Evolutionary conservation across 2,888 invertebrate genomes (phyloP).

Genomic region (Pandemis heparana): DNA sequence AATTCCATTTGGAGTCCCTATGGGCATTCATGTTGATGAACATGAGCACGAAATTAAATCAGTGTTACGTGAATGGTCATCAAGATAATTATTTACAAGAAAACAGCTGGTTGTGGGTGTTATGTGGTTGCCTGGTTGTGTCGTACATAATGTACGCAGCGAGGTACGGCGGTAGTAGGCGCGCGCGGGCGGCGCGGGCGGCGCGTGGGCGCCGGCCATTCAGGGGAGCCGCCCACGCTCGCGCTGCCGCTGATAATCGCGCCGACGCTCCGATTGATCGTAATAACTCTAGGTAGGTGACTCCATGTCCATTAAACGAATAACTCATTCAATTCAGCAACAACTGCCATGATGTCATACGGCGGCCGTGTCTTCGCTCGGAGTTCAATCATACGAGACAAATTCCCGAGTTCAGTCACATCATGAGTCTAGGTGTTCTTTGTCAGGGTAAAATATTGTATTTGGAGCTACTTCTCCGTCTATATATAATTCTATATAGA

Average conservation of each 20-base stretch:
- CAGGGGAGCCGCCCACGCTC: conserved; percentile 72
- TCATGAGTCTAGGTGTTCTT: conserved; percentile 12
- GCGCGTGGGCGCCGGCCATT: conserved; percentile 68
- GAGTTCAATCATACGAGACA: neutral
- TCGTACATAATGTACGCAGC: conserved; percentile 49
- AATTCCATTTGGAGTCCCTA: conserved; percentile 25
- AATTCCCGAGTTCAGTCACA: neutral
- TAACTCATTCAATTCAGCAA: conserved; percentile 46
- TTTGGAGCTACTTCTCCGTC: neutral
- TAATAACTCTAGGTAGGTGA: conserved; percentile 51
- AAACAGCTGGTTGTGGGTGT: conserved; percentile 48
- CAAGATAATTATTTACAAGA: conserved; percentile 62
- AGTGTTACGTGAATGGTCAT: conserved; percentile 60
- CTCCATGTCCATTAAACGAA: conserved; percentile 18
- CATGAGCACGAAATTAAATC: conserved; percentile 53
- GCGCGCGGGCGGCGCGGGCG: conserved; percentile 47
- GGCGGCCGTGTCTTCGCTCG: conserved; percentile 13
- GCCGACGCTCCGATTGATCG: conserved; percentile 38
- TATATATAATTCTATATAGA: too few species aligned
- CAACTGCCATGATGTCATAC: conserved; percentile 33
- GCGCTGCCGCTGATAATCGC: conserved; percentile 46
- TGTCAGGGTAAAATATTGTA: neutral
- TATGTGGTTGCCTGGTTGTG: conserved; percentile 42
- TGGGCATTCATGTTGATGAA: conserved; percentile 30
- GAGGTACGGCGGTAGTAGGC: conserved; percentile 54